phyloP scores from a whole-genome alignment of 1,140 invertebrate species.

The Octopus bimaculoides region DNA sequence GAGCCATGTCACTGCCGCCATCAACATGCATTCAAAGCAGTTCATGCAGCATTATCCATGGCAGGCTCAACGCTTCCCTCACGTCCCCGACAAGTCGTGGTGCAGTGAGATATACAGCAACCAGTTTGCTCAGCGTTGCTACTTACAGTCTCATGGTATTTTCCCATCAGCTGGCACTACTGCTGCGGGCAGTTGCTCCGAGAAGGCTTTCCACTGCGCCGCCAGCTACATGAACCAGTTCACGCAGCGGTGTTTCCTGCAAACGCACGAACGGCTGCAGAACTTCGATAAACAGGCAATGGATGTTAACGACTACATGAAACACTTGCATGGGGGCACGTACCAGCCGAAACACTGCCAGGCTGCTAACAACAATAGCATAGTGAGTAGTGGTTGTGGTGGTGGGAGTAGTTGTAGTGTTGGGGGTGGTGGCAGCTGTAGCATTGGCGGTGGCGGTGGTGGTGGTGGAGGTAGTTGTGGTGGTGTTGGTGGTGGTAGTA shows the following conservation, averaged over 20 bases:
- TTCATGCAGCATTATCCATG: background rate
- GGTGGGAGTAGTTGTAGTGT: background rate
- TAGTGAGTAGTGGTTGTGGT: background rate
- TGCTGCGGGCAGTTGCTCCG: background rate
- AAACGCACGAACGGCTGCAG: background rate
- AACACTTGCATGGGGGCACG: too few relatives aligned
- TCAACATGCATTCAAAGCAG: constrained; percentile 2
- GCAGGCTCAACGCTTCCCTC: background rate
- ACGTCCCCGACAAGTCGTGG: background rate
- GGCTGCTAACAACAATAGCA: background rate
- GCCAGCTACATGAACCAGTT: constrained; percentile 1
- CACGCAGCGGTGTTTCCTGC: background rate
- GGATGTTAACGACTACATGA: too few relatives aligned
- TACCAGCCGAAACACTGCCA: background rate
- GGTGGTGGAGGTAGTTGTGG: background rate
- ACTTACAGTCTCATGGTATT: background rate
- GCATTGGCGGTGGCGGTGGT: background rate
- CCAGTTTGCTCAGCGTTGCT: background rate
- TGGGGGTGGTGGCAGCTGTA: background rate
- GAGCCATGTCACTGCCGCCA: background rate
- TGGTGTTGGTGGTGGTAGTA: background rate
- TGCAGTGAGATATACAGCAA: background rate
- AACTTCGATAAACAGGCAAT: background rate
- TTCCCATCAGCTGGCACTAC: background rate
- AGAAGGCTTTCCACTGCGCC: background rate